Conservation (phyloP, 2,797 vertebrate species). For the Microcaecilia unicolor region DNA sequence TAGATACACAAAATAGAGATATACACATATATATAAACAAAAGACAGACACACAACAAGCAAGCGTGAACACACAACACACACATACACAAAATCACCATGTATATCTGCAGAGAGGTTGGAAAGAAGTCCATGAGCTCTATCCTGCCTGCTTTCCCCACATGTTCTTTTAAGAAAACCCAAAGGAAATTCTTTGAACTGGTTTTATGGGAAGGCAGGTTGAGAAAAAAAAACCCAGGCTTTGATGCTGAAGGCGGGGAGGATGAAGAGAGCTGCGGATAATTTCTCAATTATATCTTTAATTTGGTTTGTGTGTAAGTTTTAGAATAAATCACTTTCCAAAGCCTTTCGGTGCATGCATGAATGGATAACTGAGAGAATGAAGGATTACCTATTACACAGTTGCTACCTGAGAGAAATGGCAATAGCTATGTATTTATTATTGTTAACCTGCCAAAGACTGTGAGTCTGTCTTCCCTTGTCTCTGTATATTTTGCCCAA, state of each 20-base stretch:
- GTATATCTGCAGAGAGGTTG: no score
- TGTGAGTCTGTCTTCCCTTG: background rate
- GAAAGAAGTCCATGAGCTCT: no score
- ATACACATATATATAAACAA: no score
- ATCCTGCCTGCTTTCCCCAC: no score
- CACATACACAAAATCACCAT: no score
- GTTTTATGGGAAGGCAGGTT: background rate
- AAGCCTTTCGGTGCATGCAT: constrained; percentile 19
- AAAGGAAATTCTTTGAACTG: no score
- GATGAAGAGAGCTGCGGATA: background rate
- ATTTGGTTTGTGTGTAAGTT: constrained; percentile 27
- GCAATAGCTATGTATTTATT: no score
- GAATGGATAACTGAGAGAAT: constrained; percentile 14
- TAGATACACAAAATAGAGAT: no score
- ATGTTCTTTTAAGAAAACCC: no score
- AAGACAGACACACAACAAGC: no score
- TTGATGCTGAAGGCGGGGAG: background rate
- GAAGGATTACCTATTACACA: constrained; percentile 8
- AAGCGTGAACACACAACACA: no score
- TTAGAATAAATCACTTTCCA: constrained; percentile 25
- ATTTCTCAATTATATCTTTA: constrained; percentile 31
- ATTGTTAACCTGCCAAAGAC: background rate
- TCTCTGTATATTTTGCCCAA: background rate
- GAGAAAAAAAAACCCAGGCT: background rate
- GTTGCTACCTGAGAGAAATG: no score